Conservation (phyloP, 1,140 invertebrate genomes). For the Sycophaga agraensis region DNA sequence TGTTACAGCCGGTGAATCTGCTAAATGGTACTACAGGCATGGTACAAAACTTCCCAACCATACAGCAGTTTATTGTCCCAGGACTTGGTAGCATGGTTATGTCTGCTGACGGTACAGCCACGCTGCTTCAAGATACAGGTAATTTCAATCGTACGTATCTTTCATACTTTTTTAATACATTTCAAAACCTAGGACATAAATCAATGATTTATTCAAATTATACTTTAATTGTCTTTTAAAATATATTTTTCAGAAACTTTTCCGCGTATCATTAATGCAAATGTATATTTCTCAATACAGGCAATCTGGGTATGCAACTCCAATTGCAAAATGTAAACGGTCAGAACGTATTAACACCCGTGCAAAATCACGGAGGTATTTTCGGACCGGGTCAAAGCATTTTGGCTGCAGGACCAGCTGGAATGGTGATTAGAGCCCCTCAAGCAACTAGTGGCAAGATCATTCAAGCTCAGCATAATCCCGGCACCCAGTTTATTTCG, state of each 20-base stretch:
- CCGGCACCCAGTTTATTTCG: constrained; percentile 71
- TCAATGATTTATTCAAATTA: neutral
- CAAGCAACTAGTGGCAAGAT: constrained; percentile 71
- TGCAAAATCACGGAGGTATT: constrained; percentile 64
- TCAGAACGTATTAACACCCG: constrained; percentile 73
- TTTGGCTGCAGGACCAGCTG: constrained; percentile 68
- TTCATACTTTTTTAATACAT: neutral
- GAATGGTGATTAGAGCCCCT: constrained; percentile 77
- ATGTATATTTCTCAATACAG: neutral
- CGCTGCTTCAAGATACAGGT: constrained; percentile 66
- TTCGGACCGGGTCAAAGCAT: constrained; percentile 65
- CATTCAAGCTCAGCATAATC: constrained; percentile 70
- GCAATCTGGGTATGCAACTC: constrained; percentile 69
- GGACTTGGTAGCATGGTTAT: constrained; percentile 76
- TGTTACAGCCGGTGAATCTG: constrained; percentile 78
- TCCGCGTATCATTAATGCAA: neutral
- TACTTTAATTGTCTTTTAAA: neutral
- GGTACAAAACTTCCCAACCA: constrained; percentile 75
- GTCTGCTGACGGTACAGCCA: constrained; percentile 71
- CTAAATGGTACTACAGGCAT: constrained; percentile 71
- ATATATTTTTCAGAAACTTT: neutral
- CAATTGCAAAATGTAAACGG: constrained; percentile 80
- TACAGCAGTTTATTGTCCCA: constrained; percentile 81
- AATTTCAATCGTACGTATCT: neutral
- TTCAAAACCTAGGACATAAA: neutral